Evolutionary conservation across 2,888 invertebrate genomes (phyloP), one percentile per base, ranked within the genome.

Genomic region (Drosophila longiperda): DNA sequence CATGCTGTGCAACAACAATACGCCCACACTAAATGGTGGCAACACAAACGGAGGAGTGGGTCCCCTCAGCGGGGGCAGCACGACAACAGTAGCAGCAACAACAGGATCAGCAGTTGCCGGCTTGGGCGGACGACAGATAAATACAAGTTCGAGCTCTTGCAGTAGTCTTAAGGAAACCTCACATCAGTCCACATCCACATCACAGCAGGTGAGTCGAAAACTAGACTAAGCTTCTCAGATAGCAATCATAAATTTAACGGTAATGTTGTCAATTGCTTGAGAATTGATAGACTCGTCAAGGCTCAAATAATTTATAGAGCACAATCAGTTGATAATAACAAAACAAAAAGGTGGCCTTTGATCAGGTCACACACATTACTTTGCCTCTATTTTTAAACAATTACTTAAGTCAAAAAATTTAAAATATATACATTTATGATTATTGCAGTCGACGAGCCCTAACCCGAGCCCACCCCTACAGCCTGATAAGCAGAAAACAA

Each of bases 141-240:
- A 92, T 76, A 92, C 93, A 78, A 92, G 92, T 76, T 86, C 84
- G n/a, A 84, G 84, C 67, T 92, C 91, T 68, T 91, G 92, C 85
- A 93, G 93, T 92, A 93, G 93, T 80, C 92, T 93, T 92, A 93
- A 93, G 91, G 93, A 93, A 92, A 92, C 93, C 82, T 93, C 93
- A 82, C 85, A 69, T 76, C 85, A 86, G 55, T 92, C 92, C 82
- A 92, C 93, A 74, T 87, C 87, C 75, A 87, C 87, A 81, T 93
- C 93, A 87, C 93, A 93, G 82, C 93, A 93, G 92, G 93, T 93
- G 78, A 77, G 78, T 8, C 23, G 9, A 17, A 15, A 45, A 23
- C 45, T 23, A 45, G 23, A 8, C 15, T 45, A 45, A 45, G 15
- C 45, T 45, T 15, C 23, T 1, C 45, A 62, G 53, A 52, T 36